Conservation (phyloP, 2,113 vertebrate species). For the Psittacus erithacus region DNA sequence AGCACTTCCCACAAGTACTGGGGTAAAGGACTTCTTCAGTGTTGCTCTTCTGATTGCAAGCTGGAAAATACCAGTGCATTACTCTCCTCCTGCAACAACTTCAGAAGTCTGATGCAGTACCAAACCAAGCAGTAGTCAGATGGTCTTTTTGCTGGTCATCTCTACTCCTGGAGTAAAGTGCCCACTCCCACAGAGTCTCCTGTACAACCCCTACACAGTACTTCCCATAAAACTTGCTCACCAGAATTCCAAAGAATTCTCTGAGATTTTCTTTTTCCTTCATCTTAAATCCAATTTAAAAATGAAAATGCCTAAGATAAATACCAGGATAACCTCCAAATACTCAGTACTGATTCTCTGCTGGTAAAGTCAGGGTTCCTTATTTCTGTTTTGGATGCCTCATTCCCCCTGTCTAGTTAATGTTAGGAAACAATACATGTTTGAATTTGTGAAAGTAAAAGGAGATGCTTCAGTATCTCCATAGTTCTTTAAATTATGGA, state of each 20-base stretch:
- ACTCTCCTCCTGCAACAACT: not conserved
- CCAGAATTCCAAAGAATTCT: not conserved
- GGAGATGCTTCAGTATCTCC: not conserved
- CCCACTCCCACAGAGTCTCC: not conserved
- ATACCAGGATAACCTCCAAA: not conserved
- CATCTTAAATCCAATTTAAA: not conserved
- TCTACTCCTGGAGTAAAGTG: not conserved
- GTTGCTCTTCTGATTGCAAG: constrained; percentile 91
- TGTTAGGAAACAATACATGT: not conserved
- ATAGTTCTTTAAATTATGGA: not conserved
- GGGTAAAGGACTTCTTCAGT: constrained; percentile 85
- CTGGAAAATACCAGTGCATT: constrained; percentile 57
- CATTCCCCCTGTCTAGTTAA: not conserved
- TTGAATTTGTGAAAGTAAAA: not conserved
- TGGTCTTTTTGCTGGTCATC: not conserved
- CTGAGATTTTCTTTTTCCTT: fast-evolving
- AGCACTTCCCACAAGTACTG: constrained; percentile 93
- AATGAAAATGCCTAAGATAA: not conserved
- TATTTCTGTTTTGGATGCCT: not conserved
- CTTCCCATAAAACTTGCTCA: not conserved
- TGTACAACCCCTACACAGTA: not conserved
- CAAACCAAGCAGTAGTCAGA: not conserved
- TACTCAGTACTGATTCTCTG: not conserved
- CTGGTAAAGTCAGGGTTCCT: not conserved
- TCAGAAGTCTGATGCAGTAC: not conserved